These are phyloP conservation scores for Schizopygopsis malacanthus DNA, from an alignment of 2,797 vertebrate genomes.

Conservation along the genomic window DNA sequence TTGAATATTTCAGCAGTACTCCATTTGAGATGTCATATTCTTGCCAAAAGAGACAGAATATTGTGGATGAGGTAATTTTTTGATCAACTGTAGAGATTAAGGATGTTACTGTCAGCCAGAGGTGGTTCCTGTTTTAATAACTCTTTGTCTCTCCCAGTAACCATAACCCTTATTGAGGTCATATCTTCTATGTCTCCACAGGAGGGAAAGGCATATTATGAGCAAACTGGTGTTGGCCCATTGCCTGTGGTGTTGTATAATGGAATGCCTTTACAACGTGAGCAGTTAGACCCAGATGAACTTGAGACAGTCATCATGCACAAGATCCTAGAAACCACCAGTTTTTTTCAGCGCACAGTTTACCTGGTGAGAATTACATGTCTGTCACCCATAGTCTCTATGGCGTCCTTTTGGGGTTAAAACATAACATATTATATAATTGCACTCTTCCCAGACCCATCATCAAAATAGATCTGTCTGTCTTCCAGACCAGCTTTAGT, in stretches of 20 bases:
- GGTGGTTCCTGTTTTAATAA: background rate
- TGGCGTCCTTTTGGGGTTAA: background rate
- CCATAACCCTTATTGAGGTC: background rate
- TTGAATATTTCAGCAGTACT: background rate
- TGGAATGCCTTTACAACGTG: slow-evolving; percentile 90
- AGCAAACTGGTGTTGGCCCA: slow-evolving; percentile 92
- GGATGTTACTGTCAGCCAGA: background rate
- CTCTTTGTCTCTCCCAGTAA: background rate
- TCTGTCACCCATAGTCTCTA: background rate
- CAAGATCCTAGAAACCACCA: slow-evolving; percentile 95
- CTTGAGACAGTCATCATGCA: slow-evolving; percentile 96
- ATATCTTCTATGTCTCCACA: slow-evolving; percentile 60
- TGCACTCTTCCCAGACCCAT: too few species aligned
- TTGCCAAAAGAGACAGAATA: background rate
- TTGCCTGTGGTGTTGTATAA: slow-evolving; percentile 95
- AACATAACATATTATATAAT: background rate
- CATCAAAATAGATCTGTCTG: background rate
- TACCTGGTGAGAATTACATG: slow-evolving; percentile 87
- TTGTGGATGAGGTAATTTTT: background rate
- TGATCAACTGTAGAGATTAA: background rate
- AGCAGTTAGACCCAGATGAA: slow-evolving; percentile 95
- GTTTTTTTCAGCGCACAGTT: slow-evolving; percentile 91
- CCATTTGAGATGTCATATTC: background rate
- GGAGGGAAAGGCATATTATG: slow-evolving; percentile 89
- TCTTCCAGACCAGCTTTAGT: background rate